A percentile compares a stretch with the other conserved stretches of the same genome.
Conservation (phyloP, 2,797 vertebrate genomes). For the Coluber constrictor region DNA sequence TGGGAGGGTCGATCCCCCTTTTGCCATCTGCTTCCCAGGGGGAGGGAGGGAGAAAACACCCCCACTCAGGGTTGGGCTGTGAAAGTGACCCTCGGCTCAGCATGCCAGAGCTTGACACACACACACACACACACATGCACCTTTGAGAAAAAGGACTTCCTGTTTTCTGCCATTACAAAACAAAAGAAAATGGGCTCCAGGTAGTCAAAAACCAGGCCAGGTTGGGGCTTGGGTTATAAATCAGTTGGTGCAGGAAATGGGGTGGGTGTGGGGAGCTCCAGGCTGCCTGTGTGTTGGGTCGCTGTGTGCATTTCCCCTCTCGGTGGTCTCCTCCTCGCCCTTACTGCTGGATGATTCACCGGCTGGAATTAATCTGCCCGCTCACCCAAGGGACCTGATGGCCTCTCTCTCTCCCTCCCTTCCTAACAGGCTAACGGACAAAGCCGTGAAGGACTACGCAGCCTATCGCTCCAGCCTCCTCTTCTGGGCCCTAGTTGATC, state of each 20-base stretch:
- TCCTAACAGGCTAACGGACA: conserved; percentile 85
- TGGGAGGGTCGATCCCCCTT: neutral
- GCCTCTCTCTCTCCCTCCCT: neutral
- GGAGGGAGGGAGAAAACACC: no score
- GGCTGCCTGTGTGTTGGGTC: neutral
- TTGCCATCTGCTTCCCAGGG: neutral
- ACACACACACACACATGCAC: no score
- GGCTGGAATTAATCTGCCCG: no score
- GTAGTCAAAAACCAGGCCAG: neutral
- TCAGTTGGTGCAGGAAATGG: neutral
- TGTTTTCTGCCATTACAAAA: neutral
- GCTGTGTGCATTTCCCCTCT: fast-evolving
- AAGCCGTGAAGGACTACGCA: conserved; percentile 88
- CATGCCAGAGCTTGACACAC: neutral
- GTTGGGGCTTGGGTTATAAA: neutral
- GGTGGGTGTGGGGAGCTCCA: neutral
- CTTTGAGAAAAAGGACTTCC: neutral
- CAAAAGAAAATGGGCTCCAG: no score
- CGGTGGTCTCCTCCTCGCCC: neutral
- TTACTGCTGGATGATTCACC: neutral
- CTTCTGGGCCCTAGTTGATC: conserved; percentile 97
- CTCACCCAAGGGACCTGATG: neutral
- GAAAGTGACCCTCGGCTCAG: neutral
- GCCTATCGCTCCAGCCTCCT: conserved; percentile 94
- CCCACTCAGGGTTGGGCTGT: neutral